A percentile compares a stretch with the other conserved stretches of the same genome.
These are phyloP conservation scores for Oppia nitens DNA, from an alignment of 1,140 invertebrate species.

Conservation along the genomic window DNA sequence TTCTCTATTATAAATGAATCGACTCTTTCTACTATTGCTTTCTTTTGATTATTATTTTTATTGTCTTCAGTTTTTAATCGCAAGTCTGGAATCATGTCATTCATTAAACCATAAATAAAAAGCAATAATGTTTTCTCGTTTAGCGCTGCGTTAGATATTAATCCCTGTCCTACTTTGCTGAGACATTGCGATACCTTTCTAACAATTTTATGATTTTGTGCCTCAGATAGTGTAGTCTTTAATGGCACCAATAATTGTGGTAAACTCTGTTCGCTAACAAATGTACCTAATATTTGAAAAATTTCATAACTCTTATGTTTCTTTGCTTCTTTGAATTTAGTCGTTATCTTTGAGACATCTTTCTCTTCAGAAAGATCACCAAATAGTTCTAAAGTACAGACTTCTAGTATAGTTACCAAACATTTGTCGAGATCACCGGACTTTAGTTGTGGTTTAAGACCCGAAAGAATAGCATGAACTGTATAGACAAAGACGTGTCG, in stretches of 20 bases:
- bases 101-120: constrained; percentile 60
- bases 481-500: constrained; percentile 80
- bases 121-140: constrained; percentile 45
- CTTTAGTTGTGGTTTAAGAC: constrained; percentile 44
- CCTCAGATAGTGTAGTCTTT: constrained; percentile 49
- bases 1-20: constrained; percentile 7
- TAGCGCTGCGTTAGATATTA: constrained; percentile 61
- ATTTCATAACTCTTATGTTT: constrained; percentile 66
- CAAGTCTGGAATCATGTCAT: constrained; percentile 48
- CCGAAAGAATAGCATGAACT: constrained; percentile 58
- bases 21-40: background rate
- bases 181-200: constrained; percentile 63
- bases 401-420: constrained; percentile 54
- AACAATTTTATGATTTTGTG: constrained; percentile 58
- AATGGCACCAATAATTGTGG: constrained; percentile 60
- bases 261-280: constrained; percentile 54
- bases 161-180: constrained; percentile 52
- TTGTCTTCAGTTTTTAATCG: constrained; percentile 6
- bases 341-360: constrained; percentile 61
- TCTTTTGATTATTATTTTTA: background rate
- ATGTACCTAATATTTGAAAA: constrained; percentile 58
- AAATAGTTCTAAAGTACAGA: constrained; percentile 73
- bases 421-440: constrained; percentile 57
- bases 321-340: constrained; percentile 43
- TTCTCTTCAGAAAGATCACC: constrained; percentile 76